A percentile compares a stretch with the other conserved stretches of the same genome.
phyloP scores from a whole-genome alignment of 1,140 invertebrate genomes.

The Philopotamus ludificatus region DNA sequence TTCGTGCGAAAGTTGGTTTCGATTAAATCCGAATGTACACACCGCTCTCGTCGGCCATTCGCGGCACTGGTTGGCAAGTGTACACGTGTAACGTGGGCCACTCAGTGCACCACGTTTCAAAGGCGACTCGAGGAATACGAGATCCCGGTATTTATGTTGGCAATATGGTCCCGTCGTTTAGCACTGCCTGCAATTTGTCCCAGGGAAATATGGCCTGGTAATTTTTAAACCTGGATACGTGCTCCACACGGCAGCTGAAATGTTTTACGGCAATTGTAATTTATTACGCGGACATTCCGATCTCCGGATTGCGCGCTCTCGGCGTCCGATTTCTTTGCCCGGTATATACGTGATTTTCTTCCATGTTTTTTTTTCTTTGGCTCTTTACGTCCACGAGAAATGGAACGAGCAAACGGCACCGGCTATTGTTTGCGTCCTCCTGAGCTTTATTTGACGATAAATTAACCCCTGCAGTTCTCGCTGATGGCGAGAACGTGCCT shows the following conservation, averaged over 20 bases:
- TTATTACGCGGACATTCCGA: slow-evolving; percentile 8
- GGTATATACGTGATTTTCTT: not conserved
- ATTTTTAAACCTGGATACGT: slow-evolving; percentile 19
- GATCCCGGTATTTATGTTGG: slow-evolving; percentile 5
- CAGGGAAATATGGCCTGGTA: slow-evolving; percentile 17
- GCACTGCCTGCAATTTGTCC: slow-evolving; percentile 14
- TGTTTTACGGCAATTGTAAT: slow-evolving; percentile 8
- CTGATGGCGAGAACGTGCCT: too few species aligned
- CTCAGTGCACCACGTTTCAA: not conserved
- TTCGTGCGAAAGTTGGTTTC: too few species aligned
- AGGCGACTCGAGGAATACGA: not conserved
- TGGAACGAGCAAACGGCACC: too few species aligned
- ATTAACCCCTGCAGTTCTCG: too few species aligned
- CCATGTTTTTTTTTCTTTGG: not conserved
- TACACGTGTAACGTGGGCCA: too few species aligned
- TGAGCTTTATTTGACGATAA: too few species aligned
- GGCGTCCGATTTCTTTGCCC: not conserved
- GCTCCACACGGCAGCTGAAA: slow-evolving; percentile 2
- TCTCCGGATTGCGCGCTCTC: not conserved
- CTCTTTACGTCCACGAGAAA: too few species aligned
- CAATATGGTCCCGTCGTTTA: slow-evolving; percentile 14
- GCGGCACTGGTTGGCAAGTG: too few species aligned
- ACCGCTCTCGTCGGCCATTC: too few species aligned
- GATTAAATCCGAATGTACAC: too few species aligned
- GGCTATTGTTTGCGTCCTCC: too few species aligned